A percentile compares a stretch with the other conserved stretches of the same genome.
phyloP scores from a whole-genome alignment of 2,113 vertebrate genomes.

The Hylia prasina region DNA sequence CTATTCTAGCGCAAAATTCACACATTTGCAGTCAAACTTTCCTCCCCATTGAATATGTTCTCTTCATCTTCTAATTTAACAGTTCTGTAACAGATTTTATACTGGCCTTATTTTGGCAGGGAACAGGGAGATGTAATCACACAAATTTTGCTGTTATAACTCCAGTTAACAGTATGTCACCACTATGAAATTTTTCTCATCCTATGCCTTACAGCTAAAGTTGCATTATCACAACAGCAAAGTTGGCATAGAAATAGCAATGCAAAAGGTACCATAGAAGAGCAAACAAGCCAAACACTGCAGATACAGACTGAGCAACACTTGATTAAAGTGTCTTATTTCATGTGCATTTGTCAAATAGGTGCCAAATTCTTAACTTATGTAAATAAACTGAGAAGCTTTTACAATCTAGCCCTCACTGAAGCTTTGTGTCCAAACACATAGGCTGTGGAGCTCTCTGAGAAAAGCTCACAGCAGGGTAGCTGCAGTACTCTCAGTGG shows the following conservation, averaged over 20 bases:
- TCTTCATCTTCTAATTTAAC: background rate
- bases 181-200: background rate
- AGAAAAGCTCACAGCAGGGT: background rate
- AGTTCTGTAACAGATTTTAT: background rate
- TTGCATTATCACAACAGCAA: background rate
- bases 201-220: background rate
- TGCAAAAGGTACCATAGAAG: background rate
- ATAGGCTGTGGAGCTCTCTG: background rate
- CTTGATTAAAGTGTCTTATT: background rate
- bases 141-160: background rate
- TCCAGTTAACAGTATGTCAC: background rate
- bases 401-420: background rate
- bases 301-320: background rate
- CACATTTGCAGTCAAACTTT: background rate
- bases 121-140: background rate
- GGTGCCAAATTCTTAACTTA: background rate
- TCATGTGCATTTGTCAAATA: background rate
- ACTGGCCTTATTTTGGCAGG: background rate
- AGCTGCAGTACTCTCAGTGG: background rate
- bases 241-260: background rate
- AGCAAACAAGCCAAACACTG: background rate
- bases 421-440: background rate
- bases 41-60: background rate
- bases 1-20: background rate
- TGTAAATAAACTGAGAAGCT: background rate